phyloP scores from a whole-genome alignment of 2,888 invertebrate species.

The Sericinus montela region DNA sequence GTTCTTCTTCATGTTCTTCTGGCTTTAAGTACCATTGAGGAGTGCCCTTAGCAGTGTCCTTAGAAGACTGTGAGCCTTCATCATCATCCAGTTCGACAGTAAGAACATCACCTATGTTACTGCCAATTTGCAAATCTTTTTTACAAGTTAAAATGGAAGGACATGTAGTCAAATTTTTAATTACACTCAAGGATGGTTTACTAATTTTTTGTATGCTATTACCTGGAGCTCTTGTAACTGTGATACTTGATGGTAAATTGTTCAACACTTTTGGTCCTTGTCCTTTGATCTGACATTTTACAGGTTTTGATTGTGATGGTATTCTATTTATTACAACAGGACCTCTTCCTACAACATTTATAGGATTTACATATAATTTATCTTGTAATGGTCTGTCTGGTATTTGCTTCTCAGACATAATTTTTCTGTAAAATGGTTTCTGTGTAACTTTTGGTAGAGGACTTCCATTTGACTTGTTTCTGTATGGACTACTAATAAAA shows the following conservation, averaged over 20 bases:
- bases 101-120: conserved; percentile 29
- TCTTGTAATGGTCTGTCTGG: conserved; percentile 18
- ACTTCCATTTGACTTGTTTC: conserved; percentile 32
- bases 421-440: conserved; percentile 11
- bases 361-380: conserved; percentile 29
- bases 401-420: conserved; percentile 19
- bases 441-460: conserved; percentile 19
- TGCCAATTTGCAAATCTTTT: conserved; percentile 5
- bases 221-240: conserved; percentile 40
- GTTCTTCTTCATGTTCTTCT: conserved; percentile 60
- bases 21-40: conserved; percentile 68
- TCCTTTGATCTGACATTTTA: conserved; percentile 29
- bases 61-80: conserved; percentile 31
- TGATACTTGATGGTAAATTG: conserved; percentile 54
- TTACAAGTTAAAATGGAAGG: background rate
- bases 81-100: conserved; percentile 68
- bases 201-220: background rate
- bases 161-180: conserved; percentile 20
- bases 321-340: conserved; percentile 27
- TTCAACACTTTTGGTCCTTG: conserved; percentile 31
- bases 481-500: conserved; percentile 35
- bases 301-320: conserved; percentile 15
- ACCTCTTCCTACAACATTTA: conserved; percentile 26
- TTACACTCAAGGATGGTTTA: background rate
- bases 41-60: conserved; percentile 31